Percentiles rank a stretch among this genome's conserved stretches.
Conservation (phyloP, 37 sponge, comb jelly and placozoan species). For the Hormiphora californensis region DNA sequence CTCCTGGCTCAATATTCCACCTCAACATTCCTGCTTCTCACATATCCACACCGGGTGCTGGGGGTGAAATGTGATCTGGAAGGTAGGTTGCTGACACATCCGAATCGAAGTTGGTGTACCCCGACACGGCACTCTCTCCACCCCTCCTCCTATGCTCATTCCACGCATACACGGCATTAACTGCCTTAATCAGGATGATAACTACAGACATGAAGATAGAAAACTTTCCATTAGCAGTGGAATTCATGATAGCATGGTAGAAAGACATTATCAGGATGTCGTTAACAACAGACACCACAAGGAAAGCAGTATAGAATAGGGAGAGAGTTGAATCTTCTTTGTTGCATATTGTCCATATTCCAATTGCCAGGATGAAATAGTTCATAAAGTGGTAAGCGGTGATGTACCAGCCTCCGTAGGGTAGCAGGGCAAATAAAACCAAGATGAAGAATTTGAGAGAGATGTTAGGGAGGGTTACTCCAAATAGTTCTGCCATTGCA, state of each 20-base stretch:
- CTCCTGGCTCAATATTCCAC: too few relatives aligned
- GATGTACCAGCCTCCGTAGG: not conserved
- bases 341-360: slow-evolving; percentile 27
- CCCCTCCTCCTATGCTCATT: not conserved
- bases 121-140: not conserved
- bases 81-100: slow-evolving; percentile 40
- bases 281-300: not conserved
- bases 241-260: not conserved
- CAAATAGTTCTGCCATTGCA: not conserved
- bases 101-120: slow-evolving; percentile 40
- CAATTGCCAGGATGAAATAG: not conserved
- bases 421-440: not conserved
- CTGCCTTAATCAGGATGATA: slow-evolving; percentile 1
- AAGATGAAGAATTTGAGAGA: slow-evolving; percentile 9
- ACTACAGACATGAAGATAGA: not conserved
- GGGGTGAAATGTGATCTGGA: slow-evolving; percentile 46
- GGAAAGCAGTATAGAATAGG: slow-evolving; percentile 7
- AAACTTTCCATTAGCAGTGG: not conserved
- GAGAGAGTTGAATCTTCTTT: slow-evolving; percentile 11
- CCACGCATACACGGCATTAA: not conserved
- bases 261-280: slow-evolving; percentile 25
- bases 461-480: not conserved
- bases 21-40: too few relatives aligned
- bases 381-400: not conserved
- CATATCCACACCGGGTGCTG: slow-evolving; percentile 12